Conservation (phyloP, 2,113 vertebrate genomes). For the Dolichotis patagonum region DNA sequence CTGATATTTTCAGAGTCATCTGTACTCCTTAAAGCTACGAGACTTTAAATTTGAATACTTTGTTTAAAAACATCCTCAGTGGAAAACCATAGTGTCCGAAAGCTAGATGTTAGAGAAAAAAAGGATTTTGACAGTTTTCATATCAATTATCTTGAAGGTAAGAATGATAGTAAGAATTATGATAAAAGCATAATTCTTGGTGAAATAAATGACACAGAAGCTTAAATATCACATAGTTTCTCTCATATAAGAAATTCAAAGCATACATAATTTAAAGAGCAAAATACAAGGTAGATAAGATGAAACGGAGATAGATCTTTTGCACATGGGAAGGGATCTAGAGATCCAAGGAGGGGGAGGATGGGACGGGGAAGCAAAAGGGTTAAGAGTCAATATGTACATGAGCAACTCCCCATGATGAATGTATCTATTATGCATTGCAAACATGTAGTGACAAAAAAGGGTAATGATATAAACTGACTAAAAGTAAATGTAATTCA, state of each 20-base stretch:
- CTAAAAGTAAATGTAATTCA: conserved; percentile 13
- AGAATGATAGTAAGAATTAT: not conserved
- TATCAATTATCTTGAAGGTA: not conserved
- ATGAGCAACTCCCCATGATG: not conserved
- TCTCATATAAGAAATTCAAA: not conserved
- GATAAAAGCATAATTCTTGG: not conserved
- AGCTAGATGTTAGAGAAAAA: not conserved
- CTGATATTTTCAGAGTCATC: not conserved
- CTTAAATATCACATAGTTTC: not conserved
- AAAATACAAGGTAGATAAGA: not conserved
- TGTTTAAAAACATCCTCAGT: not conserved
- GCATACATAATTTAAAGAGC: not conserved
- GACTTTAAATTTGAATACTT: conserved; percentile 6
- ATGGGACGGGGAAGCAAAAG: not conserved
- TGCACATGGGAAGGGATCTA: not conserved
- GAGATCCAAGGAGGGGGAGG: not conserved
- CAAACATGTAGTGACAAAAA: not conserved
- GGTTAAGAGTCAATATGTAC: not conserved
- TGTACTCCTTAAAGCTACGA: not conserved
- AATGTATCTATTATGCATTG: not conserved
- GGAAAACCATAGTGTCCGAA: conserved; percentile 31
- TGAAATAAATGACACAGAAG: not conserved
- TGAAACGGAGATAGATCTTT: not conserved
- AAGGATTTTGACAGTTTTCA: conserved; percentile 58
- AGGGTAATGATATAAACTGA: conserved; percentile 20